A percentile compares a stretch with the other conserved stretches of the same genome.
Conservation (phyloP, 1,140 invertebrate species). For the Microplitis demolitor region DNA sequence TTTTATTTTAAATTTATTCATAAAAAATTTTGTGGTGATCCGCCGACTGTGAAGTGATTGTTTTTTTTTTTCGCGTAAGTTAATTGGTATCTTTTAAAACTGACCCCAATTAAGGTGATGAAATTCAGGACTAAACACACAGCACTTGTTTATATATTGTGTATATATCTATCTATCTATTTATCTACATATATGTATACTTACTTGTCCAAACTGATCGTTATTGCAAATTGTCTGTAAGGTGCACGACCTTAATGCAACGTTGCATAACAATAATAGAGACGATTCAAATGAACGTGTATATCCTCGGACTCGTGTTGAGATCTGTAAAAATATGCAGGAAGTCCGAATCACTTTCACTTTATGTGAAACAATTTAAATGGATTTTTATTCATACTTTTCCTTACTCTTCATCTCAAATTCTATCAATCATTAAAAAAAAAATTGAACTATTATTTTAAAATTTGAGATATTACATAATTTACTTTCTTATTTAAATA, state of each 20-base stretch:
- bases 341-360: constrained; percentile 50
- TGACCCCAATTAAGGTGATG: constrained; percentile 13
- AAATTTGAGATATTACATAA: no score
- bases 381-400: constrained; percentile 3
- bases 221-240: constrained; percentile 13
- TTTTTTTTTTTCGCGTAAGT: background rate
- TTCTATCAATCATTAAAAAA: background rate
- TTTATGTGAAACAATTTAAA: constrained; percentile 12
- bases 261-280: constrained; percentile 37
- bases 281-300: constrained; percentile 11
- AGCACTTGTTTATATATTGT: no score
- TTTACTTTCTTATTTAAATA: no score
- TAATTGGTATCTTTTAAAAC: constrained; percentile 10
- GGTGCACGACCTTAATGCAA: constrained; percentile 27
- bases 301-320: background rate
- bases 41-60: background rate
- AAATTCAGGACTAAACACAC: background rate
- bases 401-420: background rate
- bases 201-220: background rate
- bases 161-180: no score
- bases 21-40: no score
- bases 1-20: no score
- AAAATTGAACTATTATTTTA: no score
- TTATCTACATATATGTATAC: background rate
- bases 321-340: constrained; percentile 31